A percentile compares a stretch with the other conserved stretches of the same genome.
phyloP scores from a whole-genome alignment of 2,888 invertebrate species.

The Branchinecta sandiegonensis region DNA sequence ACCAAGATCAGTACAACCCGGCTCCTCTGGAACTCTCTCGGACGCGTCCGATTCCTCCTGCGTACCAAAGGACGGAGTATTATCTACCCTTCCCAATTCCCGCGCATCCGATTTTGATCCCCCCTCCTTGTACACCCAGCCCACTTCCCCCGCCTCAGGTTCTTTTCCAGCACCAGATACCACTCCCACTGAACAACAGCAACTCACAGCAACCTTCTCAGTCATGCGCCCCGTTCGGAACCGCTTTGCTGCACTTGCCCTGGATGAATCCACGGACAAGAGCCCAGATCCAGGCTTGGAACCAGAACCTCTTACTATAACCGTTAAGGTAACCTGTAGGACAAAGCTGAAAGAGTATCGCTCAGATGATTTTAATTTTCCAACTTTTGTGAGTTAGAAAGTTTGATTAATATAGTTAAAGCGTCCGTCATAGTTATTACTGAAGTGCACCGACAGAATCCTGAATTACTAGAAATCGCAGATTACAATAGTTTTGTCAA shows the following conservation, averaged over 20 bases:
- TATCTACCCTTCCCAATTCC: too few relatives aligned
- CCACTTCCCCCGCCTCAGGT: background rate
- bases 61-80: too few relatives aligned
- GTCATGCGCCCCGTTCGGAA: background rate
- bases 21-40: too few relatives aligned
- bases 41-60: too few relatives aligned
- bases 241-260: background rate
- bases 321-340: too few relatives aligned
- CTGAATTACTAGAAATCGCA: background rate
- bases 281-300: background rate
- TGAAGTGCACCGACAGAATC: background rate
- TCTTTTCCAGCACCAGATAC: background rate
- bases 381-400: background rate
- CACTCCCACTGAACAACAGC: background rate
- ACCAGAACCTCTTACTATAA: too few relatives aligned
- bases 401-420: slow-evolving; percentile 11
- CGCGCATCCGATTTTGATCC: background rate
- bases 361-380: background rate
- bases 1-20: too few relatives aligned
- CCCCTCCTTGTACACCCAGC: background rate
- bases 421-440: background rate
- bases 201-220: slow-evolving; percentile 8
- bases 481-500: slow-evolving; percentile 8
- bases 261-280: background rate
- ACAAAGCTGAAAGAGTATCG: too few relatives aligned